These are phyloP conservation scores for Acanthis flammea DNA, from an alignment of 2,797 vertebrate genomes.

Conservation along the genomic window DNA sequence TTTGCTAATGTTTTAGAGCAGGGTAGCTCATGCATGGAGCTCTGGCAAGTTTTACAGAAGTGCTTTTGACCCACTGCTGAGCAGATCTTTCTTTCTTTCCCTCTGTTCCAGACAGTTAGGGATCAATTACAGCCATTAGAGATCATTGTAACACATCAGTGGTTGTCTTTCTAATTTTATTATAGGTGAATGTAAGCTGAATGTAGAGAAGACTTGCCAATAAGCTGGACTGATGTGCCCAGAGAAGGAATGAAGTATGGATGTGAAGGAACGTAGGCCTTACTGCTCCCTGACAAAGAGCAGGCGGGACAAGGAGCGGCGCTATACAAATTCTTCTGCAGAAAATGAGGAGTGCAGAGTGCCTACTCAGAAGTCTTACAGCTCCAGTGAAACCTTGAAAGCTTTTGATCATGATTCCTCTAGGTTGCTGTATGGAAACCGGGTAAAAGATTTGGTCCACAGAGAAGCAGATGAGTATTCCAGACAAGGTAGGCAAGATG, in stretches of 20 bases:
- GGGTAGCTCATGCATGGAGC: not conserved
- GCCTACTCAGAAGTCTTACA: slow-evolving; percentile 96
- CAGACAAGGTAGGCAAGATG: slow-evolving; percentile 86
- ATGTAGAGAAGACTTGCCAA: slow-evolving; percentile 70
- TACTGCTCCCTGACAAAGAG: slow-evolving; percentile 97
- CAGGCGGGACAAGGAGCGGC: slow-evolving; percentile 88
- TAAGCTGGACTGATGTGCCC: slow-evolving; percentile 71
- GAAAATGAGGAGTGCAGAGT: slow-evolving; percentile 90
- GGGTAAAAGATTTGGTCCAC: slow-evolving; percentile 93
- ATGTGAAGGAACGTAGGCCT: slow-evolving; percentile 97
- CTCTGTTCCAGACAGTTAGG: not conserved
- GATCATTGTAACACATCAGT: not conserved
- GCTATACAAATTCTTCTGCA: slow-evolving; percentile 78
- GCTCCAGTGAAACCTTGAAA: slow-evolving; percentile 95
- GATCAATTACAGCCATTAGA: not conserved
- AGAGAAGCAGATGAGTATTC: slow-evolving; percentile 89
- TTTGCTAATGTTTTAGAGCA: not conserved
- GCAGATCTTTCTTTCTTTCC: not conserved
- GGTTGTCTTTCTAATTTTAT: slow-evolving; percentile 56
- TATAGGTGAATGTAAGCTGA: slow-evolving; percentile 78
- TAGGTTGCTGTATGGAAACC: slow-evolving; percentile 90
- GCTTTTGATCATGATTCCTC: slow-evolving; percentile 95
- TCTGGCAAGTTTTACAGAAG: not conserved
- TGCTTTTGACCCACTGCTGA: not conserved
- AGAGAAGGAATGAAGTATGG: slow-evolving; percentile 96